Evolutionary conservation across 2,888 invertebrate genomes (phyloP).

Genomic region (Ethmia dodecea): DNA sequence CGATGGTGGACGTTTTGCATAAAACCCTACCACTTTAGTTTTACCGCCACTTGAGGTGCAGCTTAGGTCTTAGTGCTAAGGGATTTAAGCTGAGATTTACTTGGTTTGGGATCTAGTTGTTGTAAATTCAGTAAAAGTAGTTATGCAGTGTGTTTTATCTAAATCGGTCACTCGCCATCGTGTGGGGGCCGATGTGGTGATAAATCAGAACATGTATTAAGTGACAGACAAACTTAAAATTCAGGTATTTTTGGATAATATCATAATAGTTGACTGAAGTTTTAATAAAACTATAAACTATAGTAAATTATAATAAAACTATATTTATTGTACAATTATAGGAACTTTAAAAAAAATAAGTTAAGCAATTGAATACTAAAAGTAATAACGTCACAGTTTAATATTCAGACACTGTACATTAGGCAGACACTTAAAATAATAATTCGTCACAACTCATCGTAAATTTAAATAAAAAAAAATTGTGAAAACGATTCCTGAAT

Average conservation of each 20-base stretch:
- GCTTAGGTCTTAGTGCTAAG: neutral
- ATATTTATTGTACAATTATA: neutral
- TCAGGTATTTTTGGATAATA: neutral
- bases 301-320: no score
- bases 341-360: neutral
- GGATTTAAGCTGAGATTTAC: neutral
- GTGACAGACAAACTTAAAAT: conserved; percentile 17
- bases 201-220: conserved; percentile 52
- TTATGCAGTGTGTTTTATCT: conserved; percentile 46
- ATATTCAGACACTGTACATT: no score
- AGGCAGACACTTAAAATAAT: no score
- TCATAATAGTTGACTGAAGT: neutral
- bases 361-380: no score
- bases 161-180: conserved; percentile 58
- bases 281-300: no score
- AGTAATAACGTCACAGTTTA: no score
- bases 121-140: conserved; percentile 21
- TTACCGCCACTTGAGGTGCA: neutral
- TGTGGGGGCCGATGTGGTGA: conserved; percentile 51
- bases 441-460: no score
- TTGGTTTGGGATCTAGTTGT: conserved; percentile 4
- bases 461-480: no score
- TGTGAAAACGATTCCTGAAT: no score
- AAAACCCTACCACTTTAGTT: conserved; percentile 24
- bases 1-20: conserved; percentile 44